phyloP scores from a whole-genome alignment of 2,797 vertebrate genomes.

The Anolis apletophallus region DNA sequence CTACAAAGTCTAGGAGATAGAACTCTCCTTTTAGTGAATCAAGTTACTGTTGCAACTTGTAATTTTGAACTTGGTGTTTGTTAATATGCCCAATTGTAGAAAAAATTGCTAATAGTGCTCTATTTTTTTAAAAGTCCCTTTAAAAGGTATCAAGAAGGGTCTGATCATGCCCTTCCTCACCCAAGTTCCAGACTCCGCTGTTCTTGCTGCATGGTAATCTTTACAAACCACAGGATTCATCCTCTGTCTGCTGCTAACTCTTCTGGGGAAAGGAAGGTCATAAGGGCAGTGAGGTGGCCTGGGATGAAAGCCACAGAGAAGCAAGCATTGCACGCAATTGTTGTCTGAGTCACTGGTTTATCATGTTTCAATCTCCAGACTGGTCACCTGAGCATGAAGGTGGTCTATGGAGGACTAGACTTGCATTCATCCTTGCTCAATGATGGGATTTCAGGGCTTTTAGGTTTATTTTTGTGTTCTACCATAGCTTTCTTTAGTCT shows the following conservation, averaged over 20 bases:
- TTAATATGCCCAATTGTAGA: neutral
- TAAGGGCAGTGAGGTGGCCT: rapidly evolving
- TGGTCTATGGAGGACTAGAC: neutral
- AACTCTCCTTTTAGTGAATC: neutral
- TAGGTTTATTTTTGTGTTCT: neutral
- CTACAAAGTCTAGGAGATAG: neutral
- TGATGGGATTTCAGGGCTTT: constrained; percentile 14
- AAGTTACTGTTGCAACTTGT: neutral
- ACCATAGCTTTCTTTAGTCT: neutral
- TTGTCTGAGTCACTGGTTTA: neutral
- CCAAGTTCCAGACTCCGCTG: neutral
- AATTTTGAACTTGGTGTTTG: neutral
- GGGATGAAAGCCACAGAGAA: rapidly evolving
- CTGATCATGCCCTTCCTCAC: neutral
- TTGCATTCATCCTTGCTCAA: neutral
- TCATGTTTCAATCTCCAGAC: constrained; percentile 3
- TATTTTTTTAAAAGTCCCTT: neutral
- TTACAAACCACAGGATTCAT: constrained; percentile 8
- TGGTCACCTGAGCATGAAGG: neutral
- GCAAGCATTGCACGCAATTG: constrained; percentile 3
- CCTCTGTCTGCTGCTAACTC: neutral
- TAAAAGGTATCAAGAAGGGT: neutral
- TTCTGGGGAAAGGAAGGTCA: neutral
- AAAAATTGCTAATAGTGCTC: neutral
- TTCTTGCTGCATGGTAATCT: neutral